Evolutionary conservation across 1,140 invertebrate species (phyloP), one percentile per base, ranked within the genome.

Genomic region (Hyles vespertilio): DNA sequence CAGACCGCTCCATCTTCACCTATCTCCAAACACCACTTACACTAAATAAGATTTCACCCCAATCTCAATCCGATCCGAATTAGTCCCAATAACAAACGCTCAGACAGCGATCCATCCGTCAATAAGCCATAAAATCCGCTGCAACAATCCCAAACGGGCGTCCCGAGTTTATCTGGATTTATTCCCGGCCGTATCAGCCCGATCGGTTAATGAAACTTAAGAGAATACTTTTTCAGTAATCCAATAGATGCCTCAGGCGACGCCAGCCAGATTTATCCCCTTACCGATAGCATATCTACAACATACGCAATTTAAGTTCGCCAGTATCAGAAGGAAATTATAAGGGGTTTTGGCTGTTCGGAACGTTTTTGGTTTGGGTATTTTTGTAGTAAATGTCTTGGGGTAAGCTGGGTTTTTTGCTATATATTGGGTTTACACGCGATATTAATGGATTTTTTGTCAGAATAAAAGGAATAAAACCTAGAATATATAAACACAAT

Each of bases 151-250:
- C 36, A 32, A 50, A 62, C 47, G 58, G 63, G 68, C 22, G 22
- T 60, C 65, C 62, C 66, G 36, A 8, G 8, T 40, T 40, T 59
- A 59, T 67, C 61, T 59, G 65, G 72, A 73, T 78, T 74, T 77
- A 79, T 69, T 61, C 62, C 61, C 61, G 63, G 65, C 4, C 61
- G 55, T 73, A 77, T 78, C 77, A 69, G 69, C 59, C 51, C 69
- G 65, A 78, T 80, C 79, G 75, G 69, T 81, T 81, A 83, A 81
- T 83, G 79, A 84, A 85, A 82, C 78, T 86, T 75, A 79, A 81
- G 74, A 76, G 74, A 77, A 77, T 74, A 73, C 77, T 81, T 70
- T 70, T 59, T 60, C 67, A 62, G 65, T 58, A 70, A 81, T 81
- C 80, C 80, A 81, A 83, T 70, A 82, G 78, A 74, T 62, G 62